Evolutionary conservation across 2,113 vertebrate genomes (phyloP).

Genomic region (Antechinus stuartii): DNA sequence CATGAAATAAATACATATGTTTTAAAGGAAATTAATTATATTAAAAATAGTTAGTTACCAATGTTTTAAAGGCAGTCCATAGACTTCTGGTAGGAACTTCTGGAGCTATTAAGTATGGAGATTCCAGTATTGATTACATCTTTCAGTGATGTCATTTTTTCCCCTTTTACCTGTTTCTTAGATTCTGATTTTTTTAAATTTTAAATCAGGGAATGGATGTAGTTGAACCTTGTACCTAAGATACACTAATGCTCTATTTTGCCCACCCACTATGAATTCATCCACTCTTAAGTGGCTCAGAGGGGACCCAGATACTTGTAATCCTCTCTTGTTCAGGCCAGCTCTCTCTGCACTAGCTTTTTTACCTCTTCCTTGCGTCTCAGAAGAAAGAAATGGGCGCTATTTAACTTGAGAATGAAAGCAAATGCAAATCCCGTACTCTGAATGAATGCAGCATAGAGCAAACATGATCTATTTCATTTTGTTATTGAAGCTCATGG

Average conservation of each 20-base stretch:
- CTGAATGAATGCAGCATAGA: background rate
- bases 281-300: background rate
- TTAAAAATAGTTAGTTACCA: background rate
- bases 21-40: background rate
- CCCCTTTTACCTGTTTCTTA: background rate
- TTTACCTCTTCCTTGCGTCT: background rate
- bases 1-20: background rate
- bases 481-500: background rate
- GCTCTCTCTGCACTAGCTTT: background rate
- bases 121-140: background rate
- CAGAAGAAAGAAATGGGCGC: background rate
- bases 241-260: background rate
- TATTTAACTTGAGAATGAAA: background rate
- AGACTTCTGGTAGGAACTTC: background rate
- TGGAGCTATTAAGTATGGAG: background rate
- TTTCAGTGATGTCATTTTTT: background rate
- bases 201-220: background rate
- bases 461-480: background rate
- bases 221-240: background rate
- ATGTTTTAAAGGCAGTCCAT: background rate
- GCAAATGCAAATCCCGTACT: background rate
- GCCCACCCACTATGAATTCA: background rate
- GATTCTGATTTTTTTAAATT: background rate
- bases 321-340: background rate
- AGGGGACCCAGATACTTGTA: background rate